Evolutionary conservation across 2,888 invertebrate species (phyloP), one percentile per base, ranked within the genome.

Genomic region (Aphidoletes aphidimyza): DNA sequence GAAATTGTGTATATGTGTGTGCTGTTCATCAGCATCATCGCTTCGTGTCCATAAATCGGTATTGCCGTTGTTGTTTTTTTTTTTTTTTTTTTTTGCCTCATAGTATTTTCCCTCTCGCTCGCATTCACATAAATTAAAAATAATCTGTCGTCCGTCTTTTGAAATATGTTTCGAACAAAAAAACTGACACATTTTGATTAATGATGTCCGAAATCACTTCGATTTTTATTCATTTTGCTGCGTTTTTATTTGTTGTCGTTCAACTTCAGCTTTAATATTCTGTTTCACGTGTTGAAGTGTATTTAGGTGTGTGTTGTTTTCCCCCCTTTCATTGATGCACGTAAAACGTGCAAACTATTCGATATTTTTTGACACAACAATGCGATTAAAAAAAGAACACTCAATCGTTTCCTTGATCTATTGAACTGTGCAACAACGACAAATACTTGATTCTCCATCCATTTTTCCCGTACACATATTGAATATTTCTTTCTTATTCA

Each of bases 111-210:
- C 30, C 26, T 26, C 59, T 30, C 19, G 19, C 22, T 37, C 37
- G 19, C 37, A n/a, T 81, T 37, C 81, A 81, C 37, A 36, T n/a
- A 37, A 37, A 81, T 9, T 81, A 37, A 37, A 81, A 37, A 81
- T 81, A 81, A 81, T 81, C 81, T 81, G 81, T 81, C 81, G 81
- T 81, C 37, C 36, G 37, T n/a, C 81, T 37, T 22, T 78, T 37
- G n/a, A 37, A 69, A 69, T 19, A 69, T 11, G n/a, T 37, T 37
- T 81, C n/a, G 1, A 81, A 81, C n/a, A 81, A n/a, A 37, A 81
- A 37, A 8, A 9, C 78, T 81, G 81, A 81, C 81, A 81, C 22
- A 81, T 81, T 81, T 81, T 81, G 81, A 81, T 81, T 81, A 81
- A 81, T 81, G 81, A 81, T 81, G 19, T 37, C 22, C 37, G 37